Evolutionary conservation across 2,797 vertebrate genomes (phyloP).

Genomic region (Amblyraja radiata): DNA sequence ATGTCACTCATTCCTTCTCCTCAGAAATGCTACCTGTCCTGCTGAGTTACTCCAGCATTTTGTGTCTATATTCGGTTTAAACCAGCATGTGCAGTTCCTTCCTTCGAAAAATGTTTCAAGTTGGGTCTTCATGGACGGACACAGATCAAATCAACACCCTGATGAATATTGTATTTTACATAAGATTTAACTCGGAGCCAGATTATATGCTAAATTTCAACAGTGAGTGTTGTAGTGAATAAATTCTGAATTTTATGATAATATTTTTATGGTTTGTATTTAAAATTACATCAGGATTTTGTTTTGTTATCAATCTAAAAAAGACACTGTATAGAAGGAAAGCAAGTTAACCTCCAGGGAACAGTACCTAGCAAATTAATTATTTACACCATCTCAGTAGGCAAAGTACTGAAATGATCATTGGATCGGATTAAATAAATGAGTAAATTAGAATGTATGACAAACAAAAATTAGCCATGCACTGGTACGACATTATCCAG

Average conservation of each 20-base stretch:
- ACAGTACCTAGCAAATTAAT: constrained; percentile 9
- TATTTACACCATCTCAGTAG: constrained; percentile 26
- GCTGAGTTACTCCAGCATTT: too few relatives aligned
- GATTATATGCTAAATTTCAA: background rate
- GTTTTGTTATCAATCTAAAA: constrained; percentile 18
- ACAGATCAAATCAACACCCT: constrained; percentile 1
- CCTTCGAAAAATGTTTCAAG: background rate
- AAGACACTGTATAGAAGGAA: background rate
- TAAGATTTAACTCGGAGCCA: background rate
- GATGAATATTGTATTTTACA: background rate
- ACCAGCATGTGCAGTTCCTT: too few relatives aligned
- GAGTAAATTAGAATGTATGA: constrained; percentile 27
- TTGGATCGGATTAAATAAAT: background rate
- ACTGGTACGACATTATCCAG: background rate
- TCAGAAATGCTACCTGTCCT: too few relatives aligned
- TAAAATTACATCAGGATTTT: background rate
- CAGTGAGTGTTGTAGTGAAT: background rate
- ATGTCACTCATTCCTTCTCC: too few relatives aligned
- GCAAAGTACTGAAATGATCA: background rate
- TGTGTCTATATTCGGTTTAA: too few relatives aligned
- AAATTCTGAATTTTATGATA: background rate
- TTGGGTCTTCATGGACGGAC: background rate
- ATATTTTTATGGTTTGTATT: background rate
- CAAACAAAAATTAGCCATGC: background rate
- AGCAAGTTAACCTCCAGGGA: background rate